A percentile compares a stretch with the other conserved stretches of the same genome.
phyloP scores from a whole-genome alignment of 2,888 invertebrate species.

The Campaea margaritaria region DNA sequence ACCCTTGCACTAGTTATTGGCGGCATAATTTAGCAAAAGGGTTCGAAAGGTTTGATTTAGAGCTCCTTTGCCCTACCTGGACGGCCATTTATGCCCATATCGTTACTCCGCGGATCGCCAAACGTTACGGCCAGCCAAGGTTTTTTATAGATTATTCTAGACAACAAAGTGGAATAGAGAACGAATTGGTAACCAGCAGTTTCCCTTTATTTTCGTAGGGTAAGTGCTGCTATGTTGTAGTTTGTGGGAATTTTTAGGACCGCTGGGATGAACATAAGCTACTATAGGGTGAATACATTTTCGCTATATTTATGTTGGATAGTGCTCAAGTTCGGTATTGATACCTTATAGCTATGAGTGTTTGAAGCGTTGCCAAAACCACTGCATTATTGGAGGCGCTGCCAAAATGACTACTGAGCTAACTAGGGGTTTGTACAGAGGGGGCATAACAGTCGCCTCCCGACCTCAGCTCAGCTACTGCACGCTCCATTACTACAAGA shows the following conservation, averaged over 20 bases:
- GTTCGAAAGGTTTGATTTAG: conserved; percentile 31
- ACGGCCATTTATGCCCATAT: neutral
- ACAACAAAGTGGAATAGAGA: neutral
- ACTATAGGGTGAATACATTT: too few relatives aligned
- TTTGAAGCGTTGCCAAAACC: too few relatives aligned
- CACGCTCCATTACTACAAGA: neutral
- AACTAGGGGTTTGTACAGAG: neutral
- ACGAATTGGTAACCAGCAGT: neutral
- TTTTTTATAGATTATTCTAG: conserved; percentile 4
- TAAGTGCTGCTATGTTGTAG: too few relatives aligned
- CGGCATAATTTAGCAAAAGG: conserved; percentile 27
- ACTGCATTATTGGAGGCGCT: neutral
- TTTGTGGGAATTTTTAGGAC: too few relatives aligned
- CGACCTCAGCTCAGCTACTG: too few relatives aligned
- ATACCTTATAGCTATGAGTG: too few relatives aligned
- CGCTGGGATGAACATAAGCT: too few relatives aligned
- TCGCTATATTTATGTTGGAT: too few relatives aligned
- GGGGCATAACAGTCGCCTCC: too few relatives aligned
- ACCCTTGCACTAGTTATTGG: conserved; percentile 25
- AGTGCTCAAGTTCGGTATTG: too few relatives aligned
- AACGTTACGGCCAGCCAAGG: conserved; percentile 8
- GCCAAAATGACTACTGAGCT: conserved; percentile 9
- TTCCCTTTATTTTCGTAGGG: neutral
- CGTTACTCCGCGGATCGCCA: conserved; percentile 7
- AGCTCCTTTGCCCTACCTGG: conserved; percentile 10